These are phyloP conservation scores for Hirudo medicinalis DNA, from an alignment of 1,140 invertebrate species.

Conservation along the genomic window DNA sequence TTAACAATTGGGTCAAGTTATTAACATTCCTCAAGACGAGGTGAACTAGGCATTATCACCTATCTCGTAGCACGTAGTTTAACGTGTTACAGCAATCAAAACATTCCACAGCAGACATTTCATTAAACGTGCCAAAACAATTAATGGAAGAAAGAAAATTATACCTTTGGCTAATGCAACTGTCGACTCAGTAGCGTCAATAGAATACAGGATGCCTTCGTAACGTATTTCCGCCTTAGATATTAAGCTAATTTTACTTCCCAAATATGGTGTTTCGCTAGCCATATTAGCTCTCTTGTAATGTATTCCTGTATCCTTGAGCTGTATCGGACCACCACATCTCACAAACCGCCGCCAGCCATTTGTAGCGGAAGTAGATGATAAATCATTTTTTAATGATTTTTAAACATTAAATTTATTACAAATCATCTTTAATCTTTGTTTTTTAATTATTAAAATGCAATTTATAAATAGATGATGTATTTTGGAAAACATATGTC, in stretches of 20 bases:
- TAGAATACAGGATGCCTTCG: slow-evolving; percentile 95
- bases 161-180: slow-evolving; percentile 89
- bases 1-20: too few relatives aligned
- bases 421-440: too few relatives aligned
- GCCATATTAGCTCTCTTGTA: background rate
- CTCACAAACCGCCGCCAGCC: background rate
- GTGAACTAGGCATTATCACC: too few relatives aligned
- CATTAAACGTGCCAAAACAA: too few relatives aligned
- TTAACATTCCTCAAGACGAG: too few relatives aligned
- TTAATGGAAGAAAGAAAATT: slow-evolving; percentile 13
- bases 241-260: slow-evolving; percentile 98
- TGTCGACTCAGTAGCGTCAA: slow-evolving; percentile 95
- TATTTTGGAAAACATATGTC: too few relatives aligned
- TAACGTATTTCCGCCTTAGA: slow-evolving; percentile 99
- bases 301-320: background rate
- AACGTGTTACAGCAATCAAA: too few relatives aligned
- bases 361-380: slow-evolving; percentile 11
- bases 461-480: too few relatives aligned
- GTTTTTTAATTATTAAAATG: too few relatives aligned
- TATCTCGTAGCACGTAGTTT: too few relatives aligned
- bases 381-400: background rate
- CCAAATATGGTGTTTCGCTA: slow-evolving; percentile 57
- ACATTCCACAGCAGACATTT: too few relatives aligned
- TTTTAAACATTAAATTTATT: too few relatives aligned
- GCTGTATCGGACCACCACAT: background rate